Percentiles rank a stretch among this genome's conserved stretches.
These are phyloP conservation scores for Ichneumon xanthorius DNA, from an alignment of 2,888 invertebrate genomes.

Conservation along the genomic window DNA sequence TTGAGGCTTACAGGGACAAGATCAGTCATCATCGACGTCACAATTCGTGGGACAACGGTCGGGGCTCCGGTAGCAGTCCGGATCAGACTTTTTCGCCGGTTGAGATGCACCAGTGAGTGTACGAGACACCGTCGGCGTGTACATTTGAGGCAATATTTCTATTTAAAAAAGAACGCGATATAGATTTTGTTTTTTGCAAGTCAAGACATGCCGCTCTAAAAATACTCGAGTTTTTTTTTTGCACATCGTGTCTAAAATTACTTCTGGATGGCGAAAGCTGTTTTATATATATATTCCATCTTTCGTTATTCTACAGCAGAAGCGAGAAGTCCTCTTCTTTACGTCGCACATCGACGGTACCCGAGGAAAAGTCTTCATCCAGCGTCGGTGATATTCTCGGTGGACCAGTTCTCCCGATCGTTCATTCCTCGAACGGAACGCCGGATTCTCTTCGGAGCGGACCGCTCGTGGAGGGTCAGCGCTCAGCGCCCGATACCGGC, in stretches of 20 bases:
- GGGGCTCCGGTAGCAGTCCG: slow-evolving; percentile 75
- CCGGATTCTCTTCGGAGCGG: slow-evolving; percentile 78
- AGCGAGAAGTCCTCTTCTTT: slow-evolving; percentile 69
- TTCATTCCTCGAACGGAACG: slow-evolving; percentile 75
- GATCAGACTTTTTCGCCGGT: slow-evolving; percentile 76
- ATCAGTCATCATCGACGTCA: slow-evolving; percentile 80
- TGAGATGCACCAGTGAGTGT: slow-evolving; percentile 72
- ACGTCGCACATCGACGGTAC: slow-evolving; percentile 79
- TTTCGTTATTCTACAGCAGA: slow-evolving; percentile 55
- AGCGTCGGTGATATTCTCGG: slow-evolving; percentile 69
- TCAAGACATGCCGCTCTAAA: neutral
- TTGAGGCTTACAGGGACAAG: slow-evolving; percentile 81
- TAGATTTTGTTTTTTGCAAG: neutral
- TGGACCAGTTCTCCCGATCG: slow-evolving; percentile 70
- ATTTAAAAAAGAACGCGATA: neutral
- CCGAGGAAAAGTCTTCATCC: slow-evolving; percentile 73
- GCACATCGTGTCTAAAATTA: slow-evolving; percentile 1
- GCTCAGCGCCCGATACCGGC: slow-evolving; percentile 75
- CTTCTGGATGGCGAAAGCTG: neutral
- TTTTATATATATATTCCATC: neutral
- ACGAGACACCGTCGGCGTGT: neutral
- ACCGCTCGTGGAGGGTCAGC: slow-evolving; percentile 72
- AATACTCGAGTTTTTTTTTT: neutral
- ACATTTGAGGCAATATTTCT: slow-evolving; percentile 5
- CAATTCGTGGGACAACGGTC: slow-evolving; percentile 83